Conservation (phyloP, 1,140 invertebrate genomes). For the Drosophila kurseongensis region DNA sequence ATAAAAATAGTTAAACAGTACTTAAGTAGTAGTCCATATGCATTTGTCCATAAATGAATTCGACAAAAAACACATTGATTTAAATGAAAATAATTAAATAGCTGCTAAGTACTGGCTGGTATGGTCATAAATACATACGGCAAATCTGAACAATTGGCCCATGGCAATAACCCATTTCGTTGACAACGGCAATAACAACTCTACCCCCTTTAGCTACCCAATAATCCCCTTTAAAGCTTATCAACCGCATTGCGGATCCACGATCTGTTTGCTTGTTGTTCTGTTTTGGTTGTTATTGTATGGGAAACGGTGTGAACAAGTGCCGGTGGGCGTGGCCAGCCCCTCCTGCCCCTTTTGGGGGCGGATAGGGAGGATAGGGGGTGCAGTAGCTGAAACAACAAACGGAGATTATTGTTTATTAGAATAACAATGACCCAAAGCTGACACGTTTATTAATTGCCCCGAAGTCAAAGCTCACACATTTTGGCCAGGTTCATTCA, state of each 20-base stretch:
- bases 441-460: slow-evolving; percentile 45
- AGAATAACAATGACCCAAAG: slow-evolving; percentile 51
- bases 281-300: slow-evolving; percentile 5
- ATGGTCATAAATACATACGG: not conserved
- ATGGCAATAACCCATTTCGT: not conserved
- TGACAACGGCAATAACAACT: not conserved
- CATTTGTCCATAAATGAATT: no score
- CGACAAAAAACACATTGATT: no score
- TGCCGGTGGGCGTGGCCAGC: slow-evolving; percentile 26
- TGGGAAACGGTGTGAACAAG: slow-evolving; percentile 33
- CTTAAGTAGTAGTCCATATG: no score
- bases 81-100: no score
- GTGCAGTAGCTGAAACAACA: slow-evolving; percentile 38
- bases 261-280: slow-evolving; percentile 23
- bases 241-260: slow-evolving; percentile 14
- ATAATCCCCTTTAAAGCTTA: slow-evolving; percentile 11
- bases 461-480: slow-evolving; percentile 27
- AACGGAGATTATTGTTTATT: slow-evolving; percentile 46
- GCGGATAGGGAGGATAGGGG: not conserved
- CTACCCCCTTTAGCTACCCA: not conserved
- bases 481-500: slow-evolving; percentile 49
- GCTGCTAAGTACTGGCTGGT: no score
- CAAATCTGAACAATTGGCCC: not conserved
- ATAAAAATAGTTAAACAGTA: no score
- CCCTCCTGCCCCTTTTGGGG: not conserved